Percentiles rank a stretch among this genome's conserved stretches.
Conservation (phyloP, 2,888 invertebrate species). For the Conchocele bisecta region DNA sequence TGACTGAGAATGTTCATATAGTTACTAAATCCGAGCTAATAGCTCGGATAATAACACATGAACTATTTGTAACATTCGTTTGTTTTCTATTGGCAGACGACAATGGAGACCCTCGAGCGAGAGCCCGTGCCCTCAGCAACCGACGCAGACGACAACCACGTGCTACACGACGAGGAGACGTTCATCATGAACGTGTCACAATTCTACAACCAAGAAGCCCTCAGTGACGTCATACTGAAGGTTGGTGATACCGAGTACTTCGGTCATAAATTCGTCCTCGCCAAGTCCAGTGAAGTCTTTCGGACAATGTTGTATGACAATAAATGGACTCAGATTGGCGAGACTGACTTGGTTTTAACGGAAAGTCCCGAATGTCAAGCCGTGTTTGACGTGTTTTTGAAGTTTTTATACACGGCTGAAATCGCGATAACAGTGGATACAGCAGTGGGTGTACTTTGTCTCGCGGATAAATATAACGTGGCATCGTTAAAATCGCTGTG, state of each 20-base stretch:
- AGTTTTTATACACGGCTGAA: conserved; percentile 82
- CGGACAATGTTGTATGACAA: conserved; percentile 81
- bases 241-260: conserved; percentile 73
- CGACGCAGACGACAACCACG: no score
- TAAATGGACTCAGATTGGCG: conserved; percentile 74
- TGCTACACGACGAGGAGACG: conserved; percentile 77
- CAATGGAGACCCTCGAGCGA: no score
- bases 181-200: conserved; percentile 80
- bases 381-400: conserved; percentile 80
- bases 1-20: no score
- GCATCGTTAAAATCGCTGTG: conserved; percentile 79
- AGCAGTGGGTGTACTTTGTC: conserved; percentile 81
- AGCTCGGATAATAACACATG: no score
- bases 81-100: no score
- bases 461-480: conserved; percentile 83
- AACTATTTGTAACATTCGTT: no score
- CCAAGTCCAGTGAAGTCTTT: conserved; percentile 82
- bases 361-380: conserved; percentile 80
- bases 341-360: conserved; percentile 76
- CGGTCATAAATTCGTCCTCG: conserved; percentile 82
- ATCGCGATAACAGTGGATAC: conserved; percentile 76
- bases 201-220: conserved; percentile 79
- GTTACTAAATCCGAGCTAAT: no score
- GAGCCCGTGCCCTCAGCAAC: no score
- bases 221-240: conserved; percentile 79